Base-by-base conservation (phyloP, 2,888 invertebrate genomes). In the Congeria kusceri region DNA sequence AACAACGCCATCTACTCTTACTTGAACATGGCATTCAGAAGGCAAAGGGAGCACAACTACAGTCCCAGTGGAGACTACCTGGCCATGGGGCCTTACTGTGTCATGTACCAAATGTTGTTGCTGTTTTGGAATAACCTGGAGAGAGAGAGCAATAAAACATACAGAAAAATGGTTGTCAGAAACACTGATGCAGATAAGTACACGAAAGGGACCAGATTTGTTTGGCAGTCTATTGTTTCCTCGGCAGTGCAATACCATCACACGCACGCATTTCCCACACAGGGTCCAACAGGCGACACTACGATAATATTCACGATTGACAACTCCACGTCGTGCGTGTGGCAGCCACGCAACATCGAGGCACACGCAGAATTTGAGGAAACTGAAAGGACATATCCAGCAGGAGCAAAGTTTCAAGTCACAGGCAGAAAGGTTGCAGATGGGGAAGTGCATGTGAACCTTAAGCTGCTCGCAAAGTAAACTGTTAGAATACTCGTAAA, bases 291-390 rank as follows among this genome's bases (percentile, higher is more conserved):
- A 18, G 81, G 77, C 5, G 64, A 15, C 57, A 64, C 9, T 3
- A 25, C 5, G 18, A 9, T 76, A 2, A 56, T 69, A 13, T 78
- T 82, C 56, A 58, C 29, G 0, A 76, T 82, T 62, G 63, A 78
- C 27, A 82, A 78, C 57, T 46, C 61, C 1, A 46, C 27, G 15
- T 11, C 13, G 4, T 70, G 56, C 32, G 61, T 57, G 1, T 83
- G 84, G 80, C 74, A 77, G 44, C 86, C 83, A 3, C 65, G 82
- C 44, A 69, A 86, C 56, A 84, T 86, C 18, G 79, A 80, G n/a
- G 27, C 63, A 3, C 82, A 77, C 46, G 82, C 86, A 1, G 46
- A 47, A 15, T 82, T 77, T 27, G 58, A 59, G 29, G 84, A 86
- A 32, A 69, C 68, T 1, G 86, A 86, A 57, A 80, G 86, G 44